These are phyloP conservation scores for Probaryconus sp. DNA, from an alignment of 1,140 invertebrate genomes.

Conservation along the genomic window DNA sequence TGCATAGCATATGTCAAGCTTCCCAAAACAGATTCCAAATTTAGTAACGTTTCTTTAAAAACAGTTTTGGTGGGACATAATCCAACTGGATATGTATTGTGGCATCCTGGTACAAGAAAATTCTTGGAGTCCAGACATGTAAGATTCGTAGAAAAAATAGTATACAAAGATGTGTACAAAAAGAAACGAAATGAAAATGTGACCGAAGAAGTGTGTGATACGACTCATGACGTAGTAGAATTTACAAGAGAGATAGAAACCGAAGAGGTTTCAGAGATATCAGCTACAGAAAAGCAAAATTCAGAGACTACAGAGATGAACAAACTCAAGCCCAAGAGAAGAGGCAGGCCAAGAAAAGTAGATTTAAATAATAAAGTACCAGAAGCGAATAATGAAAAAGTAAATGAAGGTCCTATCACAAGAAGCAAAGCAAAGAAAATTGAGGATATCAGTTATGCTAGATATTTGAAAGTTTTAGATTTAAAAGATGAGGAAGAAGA, in stretches of 20 bases:
- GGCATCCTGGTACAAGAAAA: constrained; percentile 40
- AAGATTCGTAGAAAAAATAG: constrained; percentile 25
- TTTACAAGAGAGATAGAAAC: background rate
- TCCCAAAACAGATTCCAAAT: constrained; percentile 30
- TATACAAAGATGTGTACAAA: constrained; percentile 36
- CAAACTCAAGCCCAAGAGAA: constrained; percentile 23
- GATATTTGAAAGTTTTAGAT: constrained; percentile 16
- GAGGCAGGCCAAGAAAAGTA: constrained; percentile 28
- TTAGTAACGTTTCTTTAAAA: constrained; percentile 5
- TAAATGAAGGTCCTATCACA: constrained; percentile 12
- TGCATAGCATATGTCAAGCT: constrained; percentile 35
- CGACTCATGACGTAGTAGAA: background rate
- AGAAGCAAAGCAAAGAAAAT: constrained; percentile 28
- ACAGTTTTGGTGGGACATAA: constrained; percentile 42
- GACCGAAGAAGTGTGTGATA: background rate
- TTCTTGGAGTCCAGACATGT: constrained; percentile 40
- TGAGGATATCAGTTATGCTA: constrained; percentile 26
- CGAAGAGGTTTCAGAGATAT: too few species aligned
- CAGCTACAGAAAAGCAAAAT: constrained; percentile 1
- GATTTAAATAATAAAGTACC: background rate
- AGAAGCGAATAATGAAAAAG: constrained; percentile 10
- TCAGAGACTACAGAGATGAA: constrained; percentile 20
- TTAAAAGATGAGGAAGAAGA: constrained; percentile 14
- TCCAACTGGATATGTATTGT: constrained; percentile 48
- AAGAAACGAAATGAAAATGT: background rate